Base-by-base conservation (phyloP, 2,113 vertebrate genomes). In the Periophthalmodon schlosseri region DNA sequence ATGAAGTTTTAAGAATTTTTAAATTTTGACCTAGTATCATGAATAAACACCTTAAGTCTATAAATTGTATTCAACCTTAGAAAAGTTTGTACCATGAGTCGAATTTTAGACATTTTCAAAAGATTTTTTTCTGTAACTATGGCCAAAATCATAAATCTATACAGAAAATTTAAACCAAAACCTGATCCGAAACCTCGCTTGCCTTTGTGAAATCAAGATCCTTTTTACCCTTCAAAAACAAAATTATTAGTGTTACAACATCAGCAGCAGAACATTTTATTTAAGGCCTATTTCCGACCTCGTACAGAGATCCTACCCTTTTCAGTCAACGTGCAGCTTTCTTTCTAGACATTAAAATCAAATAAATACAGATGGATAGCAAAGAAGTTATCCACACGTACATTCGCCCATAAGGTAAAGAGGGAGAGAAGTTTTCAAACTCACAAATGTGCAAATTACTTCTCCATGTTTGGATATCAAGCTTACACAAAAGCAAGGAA, bases 311-410 rank as follows among this genome's bases (percentile, higher is more conserved):
- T 5, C 12, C 23, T 28, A 28, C 57, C 57, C 57, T 60, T 60
- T 60, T 24, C 57, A 21, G 12, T 28, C 70, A 77, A 66, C 56
- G 39, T 14, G 28, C 39, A 70, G 7, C 54, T 5, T 49, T 10
- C 3, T 2, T 44, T 39, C 44, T 60, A 39, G 11, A n/a, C 16
- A 65, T n/a, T 74, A 84, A 82, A 76, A 84, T 68, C 18, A 75
- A 65, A 91, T 88, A 92, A 91, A 92, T 91, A 93, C 33, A 70
- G 11, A 58, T 16, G 20, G 44, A 69, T 70, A 68, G 74, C 79
- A 86, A 89, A 52, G 16, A 11, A 23, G 6, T 14, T 5, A 39
- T 11, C 58, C 18, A 36, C 72, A 44, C 65, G 60, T 52, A 13
- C 54, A 72, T 14, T 58, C 79, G 28, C 68, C 75, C 82, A 5